These are phyloP conservation scores for Glaucidium brasilianum DNA, from an alignment of 2,113 vertebrate genomes.

Conservation along the genomic window DNA sequence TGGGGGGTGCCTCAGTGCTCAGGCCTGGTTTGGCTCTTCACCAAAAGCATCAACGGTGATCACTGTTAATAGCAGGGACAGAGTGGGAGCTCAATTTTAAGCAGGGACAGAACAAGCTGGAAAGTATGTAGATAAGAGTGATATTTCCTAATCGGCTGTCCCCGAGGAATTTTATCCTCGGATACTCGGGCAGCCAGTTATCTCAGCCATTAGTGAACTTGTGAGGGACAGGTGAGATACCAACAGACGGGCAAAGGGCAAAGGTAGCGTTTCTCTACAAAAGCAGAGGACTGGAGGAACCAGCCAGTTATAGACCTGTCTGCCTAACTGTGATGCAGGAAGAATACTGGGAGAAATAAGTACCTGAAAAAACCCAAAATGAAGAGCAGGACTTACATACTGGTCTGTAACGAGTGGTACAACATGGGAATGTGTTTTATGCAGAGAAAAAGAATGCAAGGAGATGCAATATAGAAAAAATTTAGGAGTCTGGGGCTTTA, in stretches of 20 bases:
- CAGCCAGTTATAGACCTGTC: neutral
- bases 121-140: neutral
- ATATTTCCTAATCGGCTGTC: constrained; percentile 27
- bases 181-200: neutral
- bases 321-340: neutral
- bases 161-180: neutral
- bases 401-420: rapidly evolving
- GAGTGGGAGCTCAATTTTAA: neutral
- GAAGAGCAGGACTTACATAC: neutral
- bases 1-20: neutral
- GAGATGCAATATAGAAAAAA: neutral
- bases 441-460: neutral
- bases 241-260: constrained; percentile 52
- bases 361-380: neutral
- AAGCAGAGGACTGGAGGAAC: neutral
- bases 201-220: constrained; percentile 55
- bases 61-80: neutral
- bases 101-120: neutral
- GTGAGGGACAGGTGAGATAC: constrained; percentile 67
- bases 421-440: neutral
- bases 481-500: neutral
- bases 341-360: neutral
- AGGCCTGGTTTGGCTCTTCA: neutral
- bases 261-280: neutral
- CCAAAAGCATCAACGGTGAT: neutral